Percentiles rank a stretch among this genome's conserved stretches.
Conservation (phyloP, 2,888 invertebrate species). For the Ichneumoninae sp. region DNA sequence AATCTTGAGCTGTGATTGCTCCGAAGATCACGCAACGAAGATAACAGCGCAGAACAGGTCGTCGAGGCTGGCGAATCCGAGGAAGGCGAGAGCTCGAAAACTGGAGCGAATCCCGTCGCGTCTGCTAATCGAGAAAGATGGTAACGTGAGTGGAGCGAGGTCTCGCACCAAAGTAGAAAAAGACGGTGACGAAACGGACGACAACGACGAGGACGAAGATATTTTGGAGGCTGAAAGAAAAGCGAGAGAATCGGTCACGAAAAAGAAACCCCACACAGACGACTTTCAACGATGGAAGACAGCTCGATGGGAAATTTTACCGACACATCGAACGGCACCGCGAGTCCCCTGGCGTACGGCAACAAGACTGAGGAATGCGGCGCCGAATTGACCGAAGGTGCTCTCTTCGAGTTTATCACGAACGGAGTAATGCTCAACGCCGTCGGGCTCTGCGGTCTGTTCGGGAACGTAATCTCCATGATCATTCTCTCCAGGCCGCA, state of each 20-base stretch:
- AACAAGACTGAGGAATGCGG: slow-evolving; percentile 65
- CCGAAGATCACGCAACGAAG: background rate
- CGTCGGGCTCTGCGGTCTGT: slow-evolving; percentile 92
- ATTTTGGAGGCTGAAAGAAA: background rate
- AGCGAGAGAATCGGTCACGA: background rate
- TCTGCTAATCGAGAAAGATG: slow-evolving; percentile 62
- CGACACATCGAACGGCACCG: slow-evolving; percentile 43
- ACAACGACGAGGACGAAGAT: slow-evolving; percentile 57
- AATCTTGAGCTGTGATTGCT: background rate
- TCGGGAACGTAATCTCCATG: slow-evolving; percentile 96
- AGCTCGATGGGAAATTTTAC: slow-evolving; percentile 67
- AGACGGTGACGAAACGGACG: slow-evolving; percentile 58
- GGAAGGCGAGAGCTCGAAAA: slow-evolving; percentile 50
- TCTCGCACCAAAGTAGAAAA: slow-evolving; percentile 53
- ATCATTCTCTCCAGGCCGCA: slow-evolving; percentile 96
- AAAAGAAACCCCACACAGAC: background rate
- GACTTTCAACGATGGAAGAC: slow-evolving; percentile 67
- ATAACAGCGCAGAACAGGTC: background rate
- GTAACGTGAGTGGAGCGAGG: slow-evolving; percentile 66
- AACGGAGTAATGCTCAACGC: slow-evolving; percentile 93
- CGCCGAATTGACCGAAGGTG: slow-evolving; percentile 81
- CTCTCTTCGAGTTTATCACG: slow-evolving; percentile 91
- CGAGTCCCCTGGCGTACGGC: background rate
- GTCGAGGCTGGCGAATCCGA: slow-evolving; percentile 63
- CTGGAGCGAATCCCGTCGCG: slow-evolving; percentile 61